These are phyloP conservation scores for Cryptotis parvus DNA, from an alignment of 2,113 vertebrate species.

Conservation along the genomic window DNA sequence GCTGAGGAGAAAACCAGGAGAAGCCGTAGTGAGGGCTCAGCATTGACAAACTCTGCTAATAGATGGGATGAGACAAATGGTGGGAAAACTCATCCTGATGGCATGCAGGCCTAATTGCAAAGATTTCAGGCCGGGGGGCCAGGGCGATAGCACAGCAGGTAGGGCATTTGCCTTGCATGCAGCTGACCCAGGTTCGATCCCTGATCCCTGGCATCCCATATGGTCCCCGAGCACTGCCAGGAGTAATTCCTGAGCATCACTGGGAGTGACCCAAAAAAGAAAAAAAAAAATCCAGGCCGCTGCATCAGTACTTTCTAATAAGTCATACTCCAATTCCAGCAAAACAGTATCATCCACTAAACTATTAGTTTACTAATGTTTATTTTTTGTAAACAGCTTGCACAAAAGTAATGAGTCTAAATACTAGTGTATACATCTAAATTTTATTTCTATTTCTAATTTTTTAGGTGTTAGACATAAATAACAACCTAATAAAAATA, in stretches of 20 bases:
- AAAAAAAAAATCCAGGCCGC: too few relatives aligned
- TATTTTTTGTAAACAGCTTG: conserved; percentile 32
- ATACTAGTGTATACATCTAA: not conserved
- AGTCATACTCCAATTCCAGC: conserved; percentile 1
- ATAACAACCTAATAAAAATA: not conserved
- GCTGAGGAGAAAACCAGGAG: not conserved
- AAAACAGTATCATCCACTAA: not conserved
- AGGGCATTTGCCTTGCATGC: too few relatives aligned
- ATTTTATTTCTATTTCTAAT: not conserved
- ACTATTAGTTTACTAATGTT: not conserved
- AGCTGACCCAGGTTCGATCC: too few relatives aligned
- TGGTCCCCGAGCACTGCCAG: too few relatives aligned
- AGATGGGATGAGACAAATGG: not conserved
- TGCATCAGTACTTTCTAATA: not conserved
- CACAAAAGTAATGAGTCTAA: not conserved
- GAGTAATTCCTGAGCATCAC: too few relatives aligned
- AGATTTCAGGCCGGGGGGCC: not conserved
- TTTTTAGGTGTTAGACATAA: conserved; percentile 14
- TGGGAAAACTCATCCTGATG: not conserved
- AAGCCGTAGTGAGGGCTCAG: rapidly evolving
- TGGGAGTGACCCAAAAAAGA: too few relatives aligned
- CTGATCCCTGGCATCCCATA: too few relatives aligned
- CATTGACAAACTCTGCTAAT: too few relatives aligned
- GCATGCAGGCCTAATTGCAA: not conserved
- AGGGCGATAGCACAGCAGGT: too few relatives aligned